phyloP scores from a whole-genome alignment of 2,888 invertebrate genomes.

The Aromia moschata region DNA sequence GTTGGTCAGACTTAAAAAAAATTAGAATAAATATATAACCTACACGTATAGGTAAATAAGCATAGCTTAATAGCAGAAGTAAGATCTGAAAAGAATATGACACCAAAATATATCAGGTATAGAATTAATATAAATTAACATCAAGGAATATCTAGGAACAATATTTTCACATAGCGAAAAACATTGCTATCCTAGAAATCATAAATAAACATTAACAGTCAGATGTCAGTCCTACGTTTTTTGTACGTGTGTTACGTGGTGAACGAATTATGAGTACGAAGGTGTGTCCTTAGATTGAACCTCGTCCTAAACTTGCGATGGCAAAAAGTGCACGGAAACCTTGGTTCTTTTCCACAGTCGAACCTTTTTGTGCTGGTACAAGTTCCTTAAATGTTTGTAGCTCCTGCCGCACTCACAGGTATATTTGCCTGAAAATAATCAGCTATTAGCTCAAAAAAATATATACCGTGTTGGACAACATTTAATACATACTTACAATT shows the following conservation, averaged over 20 bases:
- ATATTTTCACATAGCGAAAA: too few species aligned
- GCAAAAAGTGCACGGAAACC: slow-evolving; percentile 33
- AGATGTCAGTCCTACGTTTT: too few species aligned
- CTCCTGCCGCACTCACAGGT: slow-evolving; percentile 11
- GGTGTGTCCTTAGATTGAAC: slow-evolving; percentile 2
- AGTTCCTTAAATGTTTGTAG: slow-evolving; percentile 3
- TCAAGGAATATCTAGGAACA: too few species aligned
- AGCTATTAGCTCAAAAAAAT: not conserved
- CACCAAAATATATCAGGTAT: too few species aligned
- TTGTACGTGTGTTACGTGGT: not conserved
- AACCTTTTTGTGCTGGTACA: slow-evolving; percentile 27
- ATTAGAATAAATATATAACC: too few species aligned
- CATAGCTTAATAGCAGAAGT: too few species aligned
- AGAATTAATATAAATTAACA: too few species aligned
- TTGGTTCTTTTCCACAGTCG: slow-evolving; percentile 37
- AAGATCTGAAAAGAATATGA: too few species aligned
- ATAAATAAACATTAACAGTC: too few species aligned
- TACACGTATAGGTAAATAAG: too few species aligned
- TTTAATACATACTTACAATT: not conserved
- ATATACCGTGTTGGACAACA: not conserved
- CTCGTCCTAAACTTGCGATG: slow-evolving; percentile 5
- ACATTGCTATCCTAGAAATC: too few species aligned
- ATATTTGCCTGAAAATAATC: slow-evolving; percentile 5
- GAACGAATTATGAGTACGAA: not conserved
- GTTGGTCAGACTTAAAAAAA: too few species aligned